These are phyloP conservation scores for Heloderma charlesbogerti DNA, from an alignment of 2,113 vertebrate species.

Conservation along the genomic window DNA sequence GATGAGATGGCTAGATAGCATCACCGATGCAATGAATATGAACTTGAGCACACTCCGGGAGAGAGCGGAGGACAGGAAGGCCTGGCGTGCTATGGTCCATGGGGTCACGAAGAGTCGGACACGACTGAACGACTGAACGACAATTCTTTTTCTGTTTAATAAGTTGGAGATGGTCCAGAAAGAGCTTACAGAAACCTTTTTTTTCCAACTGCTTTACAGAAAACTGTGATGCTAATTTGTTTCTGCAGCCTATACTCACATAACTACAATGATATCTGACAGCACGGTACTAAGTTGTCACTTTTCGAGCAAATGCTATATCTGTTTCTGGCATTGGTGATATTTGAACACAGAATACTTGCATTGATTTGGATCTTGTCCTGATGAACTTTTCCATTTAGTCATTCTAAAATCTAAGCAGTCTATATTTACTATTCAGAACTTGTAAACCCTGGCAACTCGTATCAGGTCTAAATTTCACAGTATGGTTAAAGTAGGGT, in stretches of 20 bases:
- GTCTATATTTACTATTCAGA: background rate
- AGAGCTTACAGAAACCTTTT: constrained; percentile 4
- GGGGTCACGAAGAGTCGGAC: too few species aligned
- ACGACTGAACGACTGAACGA: too few species aligned
- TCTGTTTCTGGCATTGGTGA: background rate
- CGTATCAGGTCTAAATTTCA: background rate
- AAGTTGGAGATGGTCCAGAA: constrained; percentile 13
- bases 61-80: too few species aligned
- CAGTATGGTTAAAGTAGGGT: background rate
- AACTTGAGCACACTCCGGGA: too few species aligned
- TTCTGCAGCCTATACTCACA: background rate
- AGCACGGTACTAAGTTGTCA: background rate
- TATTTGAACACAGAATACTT: background rate
- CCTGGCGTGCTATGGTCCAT: too few species aligned
- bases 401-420: constrained; percentile 12
- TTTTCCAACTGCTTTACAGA: background rate
- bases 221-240: background rate
- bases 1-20: too few species aligned
- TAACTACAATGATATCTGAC: constrained; percentile 23
- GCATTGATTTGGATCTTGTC: background rate
- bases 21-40: too few species aligned
- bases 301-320: background rate
- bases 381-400: background rate
- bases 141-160: background rate
- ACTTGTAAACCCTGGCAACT: background rate